Evolutionary conservation across 1,140 invertebrate species (phyloP).

Genomic region (Bombyx mori): ASM3026992v2 NC_085124.1:15496501-15497000

Average conservation of each 20-base stretch:
- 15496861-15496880: conserved; percentile 57
- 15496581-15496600: conserved; percentile 53
- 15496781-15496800: conserved; percentile 36
- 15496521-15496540: not conserved
- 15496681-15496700: conserved; percentile 40
- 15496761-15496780: conserved; percentile 41
- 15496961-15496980: conserved; percentile 53
- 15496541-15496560: conserved; percentile 56
- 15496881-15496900: conserved; percentile 74
- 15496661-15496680: conserved; percentile 25
- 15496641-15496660: conserved; percentile 51
- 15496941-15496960: conserved; percentile 41
- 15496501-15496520: no score
- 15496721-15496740: conserved; percentile 52
- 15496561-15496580: conserved; percentile 54
- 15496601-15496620: conserved; percentile 64
- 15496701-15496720: conserved; percentile 42
- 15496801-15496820: conserved; percentile 41
- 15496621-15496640: conserved; percentile 63
- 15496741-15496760: conserved; percentile 46
- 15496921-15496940: conserved; percentile 53
- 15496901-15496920: conserved; percentile 47
- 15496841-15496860: conserved; percentile 42
- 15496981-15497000: conserved; percentile 9
- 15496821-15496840: conserved; percentile 35